phyloP scores from a whole-genome alignment of 2,888 invertebrate genomes.

The Venustoraphidia nigricollis region DNA sequence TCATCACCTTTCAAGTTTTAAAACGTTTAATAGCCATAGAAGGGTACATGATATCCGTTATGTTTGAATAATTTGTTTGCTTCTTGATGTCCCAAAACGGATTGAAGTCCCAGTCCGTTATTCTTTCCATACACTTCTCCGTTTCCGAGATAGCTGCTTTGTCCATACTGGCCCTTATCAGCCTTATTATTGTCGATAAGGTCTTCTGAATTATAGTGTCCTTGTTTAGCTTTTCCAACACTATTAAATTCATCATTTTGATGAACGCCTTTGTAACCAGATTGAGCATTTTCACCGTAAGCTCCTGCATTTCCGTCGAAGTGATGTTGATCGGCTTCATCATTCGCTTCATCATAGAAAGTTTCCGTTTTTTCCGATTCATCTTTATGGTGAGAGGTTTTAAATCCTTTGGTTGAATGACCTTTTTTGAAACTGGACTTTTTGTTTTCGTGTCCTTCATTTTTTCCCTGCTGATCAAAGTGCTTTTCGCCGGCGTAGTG shows the following conservation, averaged over 20 bases:
- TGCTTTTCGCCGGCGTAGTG: slow-evolving; percentile 40
- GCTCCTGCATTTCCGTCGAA: slow-evolving; percentile 39
- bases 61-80: slow-evolving; percentile 39
- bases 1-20: too few relatives aligned
- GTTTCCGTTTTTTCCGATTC: slow-evolving; percentile 48
- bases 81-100: slow-evolving; percentile 44
- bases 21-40: slow-evolving; percentile 19
- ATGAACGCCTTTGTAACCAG: slow-evolving; percentile 42
- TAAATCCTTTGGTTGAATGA: slow-evolving; percentile 49
- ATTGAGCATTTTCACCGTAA: slow-evolving; percentile 39
- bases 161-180: slow-evolving; percentile 42
- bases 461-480: slow-evolving; percentile 38
- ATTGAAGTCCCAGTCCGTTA: slow-evolving; percentile 43
- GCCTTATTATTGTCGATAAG: slow-evolving; percentile 40
- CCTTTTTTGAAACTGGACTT: slow-evolving; percentile 46
- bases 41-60: slow-evolving; percentile 37
- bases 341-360: slow-evolving; percentile 48
- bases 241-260: slow-evolving; percentile 40
- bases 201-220: slow-evolving; percentile 38
- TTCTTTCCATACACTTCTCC: slow-evolving; percentile 39
- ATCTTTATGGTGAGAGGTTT: slow-evolving; percentile 47
- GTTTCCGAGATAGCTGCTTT: slow-evolving; percentile 40
- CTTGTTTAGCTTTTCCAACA: slow-evolving; percentile 40
- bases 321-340: slow-evolving; percentile 41
- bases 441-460: slow-evolving; percentile 37